phyloP scores from a whole-genome alignment of 2,888 invertebrate species.

The Anorthoa munda region DNA sequence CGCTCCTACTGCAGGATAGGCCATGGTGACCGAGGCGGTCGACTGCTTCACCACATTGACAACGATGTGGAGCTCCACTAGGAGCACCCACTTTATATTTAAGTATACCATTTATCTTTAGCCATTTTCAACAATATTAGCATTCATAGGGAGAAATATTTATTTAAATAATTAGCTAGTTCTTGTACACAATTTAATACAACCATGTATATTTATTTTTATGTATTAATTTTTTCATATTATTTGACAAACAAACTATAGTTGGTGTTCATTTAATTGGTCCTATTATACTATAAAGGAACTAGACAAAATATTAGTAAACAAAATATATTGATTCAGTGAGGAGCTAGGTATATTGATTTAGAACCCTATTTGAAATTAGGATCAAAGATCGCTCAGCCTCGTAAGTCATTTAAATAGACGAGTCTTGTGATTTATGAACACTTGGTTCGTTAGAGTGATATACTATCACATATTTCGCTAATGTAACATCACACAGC shows the following conservation, averaged over 20 bases:
- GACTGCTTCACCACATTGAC: no score
- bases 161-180: not conserved
- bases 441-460: slow-evolving; percentile 13
- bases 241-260: not conserved
- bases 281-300: not conserved
- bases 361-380: slow-evolving; percentile 17
- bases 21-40: no score
- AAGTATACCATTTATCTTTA: not conserved
- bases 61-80: no score
- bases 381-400: slow-evolving; percentile 28
- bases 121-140: slow-evolving; percentile 10
- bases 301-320: not conserved
- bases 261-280: not conserved
- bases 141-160: slow-evolving; percentile 7
- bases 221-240: not conserved
- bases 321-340: slow-evolving; percentile 6
- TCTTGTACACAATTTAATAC: not conserved
- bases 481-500: slow-evolving; percentile 41
- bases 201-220: not conserved
- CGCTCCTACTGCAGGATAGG: no score
- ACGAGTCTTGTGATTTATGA: slow-evolving; percentile 16
- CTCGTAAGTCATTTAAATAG: slow-evolving; percentile 22
- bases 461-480: slow-evolving; percentile 55
- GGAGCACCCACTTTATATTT: no score
- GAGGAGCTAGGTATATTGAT: not conserved